phyloP scores from a whole-genome alignment of 1,140 invertebrate genomes.

The Nixonia krombeini region DNA sequence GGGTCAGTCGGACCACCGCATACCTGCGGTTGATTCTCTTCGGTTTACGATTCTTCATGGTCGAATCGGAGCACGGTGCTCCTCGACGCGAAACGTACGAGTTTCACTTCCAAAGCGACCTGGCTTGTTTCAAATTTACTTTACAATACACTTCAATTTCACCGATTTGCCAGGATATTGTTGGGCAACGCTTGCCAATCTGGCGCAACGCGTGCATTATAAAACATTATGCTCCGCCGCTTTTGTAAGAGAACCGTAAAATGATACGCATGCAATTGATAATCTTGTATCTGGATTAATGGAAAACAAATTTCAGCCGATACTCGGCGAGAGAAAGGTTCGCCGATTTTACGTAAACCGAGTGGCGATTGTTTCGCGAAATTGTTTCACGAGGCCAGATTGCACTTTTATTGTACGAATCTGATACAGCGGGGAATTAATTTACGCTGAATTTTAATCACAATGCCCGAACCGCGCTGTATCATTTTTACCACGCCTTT shows the following conservation, averaged over 20 bases:
- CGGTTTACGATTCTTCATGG: constrained; percentile 41
- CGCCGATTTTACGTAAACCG: background rate
- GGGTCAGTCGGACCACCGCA: constrained; percentile 22
- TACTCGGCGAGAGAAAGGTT: background rate
- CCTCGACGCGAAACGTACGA: constrained; percentile 40
- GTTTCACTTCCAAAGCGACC: constrained; percentile 32
- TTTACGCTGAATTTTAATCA: too few relatives aligned
- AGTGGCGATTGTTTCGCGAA: too few relatives aligned
- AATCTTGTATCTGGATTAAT: background rate
- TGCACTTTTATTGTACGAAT: too few relatives aligned
- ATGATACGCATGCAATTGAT: constrained; percentile 4
- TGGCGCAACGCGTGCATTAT: constrained; percentile 35
- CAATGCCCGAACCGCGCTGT: too few relatives aligned
- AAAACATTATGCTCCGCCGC: constrained; percentile 23
- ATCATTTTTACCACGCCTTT: too few relatives aligned
- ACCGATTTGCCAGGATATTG: constrained; percentile 30
- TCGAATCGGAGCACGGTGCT: constrained; percentile 41
- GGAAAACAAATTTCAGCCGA: background rate
- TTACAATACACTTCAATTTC: constrained; percentile 38
- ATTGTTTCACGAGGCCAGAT: too few relatives aligned
- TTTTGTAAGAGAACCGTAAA: background rate
- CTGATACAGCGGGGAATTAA: too few relatives aligned
- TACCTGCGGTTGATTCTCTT: constrained; percentile 42
- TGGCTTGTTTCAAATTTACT: constrained; percentile 26
- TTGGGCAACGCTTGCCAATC: constrained; percentile 31